Conservation (phyloP, 2,888 invertebrate genomes). For the Dysmachus trigonus region DNA sequence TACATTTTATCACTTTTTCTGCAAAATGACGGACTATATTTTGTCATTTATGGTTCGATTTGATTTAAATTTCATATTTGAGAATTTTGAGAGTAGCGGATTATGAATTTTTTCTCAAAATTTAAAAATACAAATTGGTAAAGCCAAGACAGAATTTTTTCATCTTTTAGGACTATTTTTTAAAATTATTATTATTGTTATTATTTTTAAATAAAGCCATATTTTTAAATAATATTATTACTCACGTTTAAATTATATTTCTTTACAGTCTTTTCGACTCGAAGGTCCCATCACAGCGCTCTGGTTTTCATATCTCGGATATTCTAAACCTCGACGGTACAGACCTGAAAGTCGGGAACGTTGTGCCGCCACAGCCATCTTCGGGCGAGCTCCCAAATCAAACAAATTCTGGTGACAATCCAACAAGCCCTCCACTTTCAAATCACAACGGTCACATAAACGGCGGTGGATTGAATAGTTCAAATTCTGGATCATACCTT, state of each 20-base stretch:
- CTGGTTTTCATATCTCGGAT: conserved; percentile 92
- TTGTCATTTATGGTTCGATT: too few relatives aligned
- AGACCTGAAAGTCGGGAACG: conserved; percentile 56
- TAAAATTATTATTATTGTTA: too few relatives aligned
- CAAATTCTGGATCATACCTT: conserved; percentile 20
- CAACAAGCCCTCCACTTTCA: background rate
- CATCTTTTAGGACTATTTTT: too few relatives aligned
- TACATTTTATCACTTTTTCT: too few relatives aligned
- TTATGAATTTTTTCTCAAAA: too few relatives aligned
- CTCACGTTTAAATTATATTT: background rate
- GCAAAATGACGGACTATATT: too few relatives aligned
- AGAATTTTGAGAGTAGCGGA: too few relatives aligned
- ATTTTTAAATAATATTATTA: too few relatives aligned
- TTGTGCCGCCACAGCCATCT: conserved; percentile 34
- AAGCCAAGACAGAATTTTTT: too few relatives aligned
- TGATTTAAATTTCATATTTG: too few relatives aligned
- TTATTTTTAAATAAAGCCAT: too few relatives aligned
- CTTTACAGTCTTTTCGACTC: conserved; percentile 77
- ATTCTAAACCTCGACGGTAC: conserved; percentile 87
- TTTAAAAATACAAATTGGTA: too few relatives aligned
- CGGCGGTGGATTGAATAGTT: background rate
- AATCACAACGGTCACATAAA: conserved; percentile 49
- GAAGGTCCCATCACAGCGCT: conserved; percentile 71
- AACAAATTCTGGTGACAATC: conserved; percentile 3
- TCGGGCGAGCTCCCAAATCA: conserved; percentile 21